Conservation (phyloP, 1,140 invertebrate species). For the Ephestia elutella region DNA sequence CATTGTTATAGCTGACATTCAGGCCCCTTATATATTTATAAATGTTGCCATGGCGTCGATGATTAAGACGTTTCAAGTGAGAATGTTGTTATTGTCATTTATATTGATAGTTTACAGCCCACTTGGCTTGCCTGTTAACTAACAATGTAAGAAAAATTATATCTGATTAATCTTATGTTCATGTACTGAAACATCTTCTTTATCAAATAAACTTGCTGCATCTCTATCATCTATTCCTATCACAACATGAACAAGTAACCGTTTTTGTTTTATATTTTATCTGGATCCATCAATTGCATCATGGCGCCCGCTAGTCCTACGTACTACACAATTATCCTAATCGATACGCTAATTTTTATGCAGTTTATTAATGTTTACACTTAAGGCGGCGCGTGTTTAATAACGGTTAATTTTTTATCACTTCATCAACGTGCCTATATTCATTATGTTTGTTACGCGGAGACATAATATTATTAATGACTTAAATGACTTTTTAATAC, state of each 20-base stretch:
- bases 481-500: not conserved
- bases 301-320: not conserved
- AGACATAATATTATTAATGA: not conserved
- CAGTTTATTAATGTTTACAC: not conserved
- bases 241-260: not conserved
- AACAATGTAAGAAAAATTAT: not conserved
- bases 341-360: not conserved
- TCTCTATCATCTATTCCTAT: not conserved
- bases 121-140: not conserved
- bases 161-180: too few relatives aligned
- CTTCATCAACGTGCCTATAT: not conserved
- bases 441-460: not conserved
- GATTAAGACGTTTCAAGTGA: not conserved
- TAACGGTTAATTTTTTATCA: constrained; percentile 1
- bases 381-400: not conserved
- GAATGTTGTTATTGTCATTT: not conserved
- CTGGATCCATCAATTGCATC: too few relatives aligned
- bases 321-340: constrained; percentile 1
- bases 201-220: not conserved
- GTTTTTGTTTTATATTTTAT: not conserved
- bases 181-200: not conserved
- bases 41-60: not conserved
- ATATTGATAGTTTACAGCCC: not conserved
- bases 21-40: not conserved
- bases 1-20: not conserved